A percentile compares a stretch with the other conserved stretches of the same genome.
phyloP scores from a whole-genome alignment of 2,113 vertebrate species.

The Cisticola juncidis region DNA sequence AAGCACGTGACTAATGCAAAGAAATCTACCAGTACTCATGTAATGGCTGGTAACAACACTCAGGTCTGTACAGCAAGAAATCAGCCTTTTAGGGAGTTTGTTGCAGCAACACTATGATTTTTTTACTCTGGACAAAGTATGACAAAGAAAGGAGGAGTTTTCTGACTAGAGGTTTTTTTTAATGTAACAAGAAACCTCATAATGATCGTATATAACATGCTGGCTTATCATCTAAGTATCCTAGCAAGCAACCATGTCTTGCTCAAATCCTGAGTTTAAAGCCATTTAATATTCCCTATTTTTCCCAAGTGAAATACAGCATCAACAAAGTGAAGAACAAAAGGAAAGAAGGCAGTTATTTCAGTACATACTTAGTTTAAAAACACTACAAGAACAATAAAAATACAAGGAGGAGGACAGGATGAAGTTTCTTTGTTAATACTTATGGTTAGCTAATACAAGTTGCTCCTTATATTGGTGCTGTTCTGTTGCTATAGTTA shows the following conservation, averaged over 20 bases:
- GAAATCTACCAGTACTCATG: background rate
- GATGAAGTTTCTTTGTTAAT: constrained; percentile 16
- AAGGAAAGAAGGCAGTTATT: constrained; percentile 28
- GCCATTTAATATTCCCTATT: background rate
- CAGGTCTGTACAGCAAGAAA: background rate
- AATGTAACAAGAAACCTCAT: background rate
- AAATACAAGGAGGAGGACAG: constrained; percentile 28
- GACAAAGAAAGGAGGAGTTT: background rate
- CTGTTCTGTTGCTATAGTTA: constrained; percentile 79
- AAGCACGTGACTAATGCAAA: background rate
- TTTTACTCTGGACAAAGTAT: background rate
- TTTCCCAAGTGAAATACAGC: background rate
- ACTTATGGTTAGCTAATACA: background rate
- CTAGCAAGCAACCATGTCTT: background rate
- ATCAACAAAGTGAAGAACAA: constrained; percentile 8
- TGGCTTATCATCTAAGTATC: background rate
- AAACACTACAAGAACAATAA: background rate
- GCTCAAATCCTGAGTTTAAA: background rate
- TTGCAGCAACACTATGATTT: background rate
- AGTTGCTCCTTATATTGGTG: constrained; percentile 49
- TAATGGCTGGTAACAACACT: background rate
- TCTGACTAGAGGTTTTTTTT: background rate
- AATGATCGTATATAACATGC: rapidly evolving
- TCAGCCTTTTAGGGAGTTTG: background rate
- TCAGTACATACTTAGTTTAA: background rate